A percentile compares a stretch with the other conserved stretches of the same genome.
phyloP scores from a whole-genome alignment of 2,113 vertebrate genomes.

The Chaenogobius annularis region DNA sequence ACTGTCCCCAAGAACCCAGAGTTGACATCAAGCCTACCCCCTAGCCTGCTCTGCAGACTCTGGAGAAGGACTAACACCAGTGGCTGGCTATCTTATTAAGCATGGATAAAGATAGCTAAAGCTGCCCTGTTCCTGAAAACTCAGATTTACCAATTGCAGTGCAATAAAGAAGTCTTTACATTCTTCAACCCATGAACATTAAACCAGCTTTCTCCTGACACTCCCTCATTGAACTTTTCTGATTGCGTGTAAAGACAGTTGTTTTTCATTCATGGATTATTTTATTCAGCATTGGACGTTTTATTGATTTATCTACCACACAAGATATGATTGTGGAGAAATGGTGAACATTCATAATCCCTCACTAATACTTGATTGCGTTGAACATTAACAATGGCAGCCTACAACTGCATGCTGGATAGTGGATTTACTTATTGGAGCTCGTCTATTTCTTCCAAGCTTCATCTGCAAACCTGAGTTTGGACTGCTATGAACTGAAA shows the following conservation, averaged over 20 bases:
- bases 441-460: constrained; percentile 20
- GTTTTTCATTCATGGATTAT: not conserved
- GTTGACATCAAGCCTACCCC: constrained; percentile 66
- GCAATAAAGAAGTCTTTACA: constrained; percentile 2
- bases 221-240: constrained; percentile 27
- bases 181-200: not conserved
- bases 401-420: constrained; percentile 28
- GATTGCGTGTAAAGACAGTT: constrained; percentile 11
- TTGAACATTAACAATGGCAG: constrained; percentile 17
- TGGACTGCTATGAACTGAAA: constrained; percentile 26
- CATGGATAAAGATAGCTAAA: constrained; percentile 69
- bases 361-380: not conserved
- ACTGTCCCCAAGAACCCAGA: constrained; percentile 69
- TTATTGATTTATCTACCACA: constrained; percentile 2
- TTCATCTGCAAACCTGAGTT: constrained; percentile 25
- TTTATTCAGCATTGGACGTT: constrained; percentile 5
- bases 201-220: not conserved
- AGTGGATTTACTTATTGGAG: constrained; percentile 13
- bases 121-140: constrained; percentile 50
- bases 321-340: not conserved
- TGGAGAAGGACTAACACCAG: constrained; percentile 74
- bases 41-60: constrained; percentile 64
- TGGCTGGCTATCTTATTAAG: constrained; percentile 52
- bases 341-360: not conserved
- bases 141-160: constrained; percentile 26